Evolutionary conservation across 2,797 vertebrate genomes (phyloP), one percentile per base, ranked within the genome.

Genomic region (Balearica regulorum): DNA sequence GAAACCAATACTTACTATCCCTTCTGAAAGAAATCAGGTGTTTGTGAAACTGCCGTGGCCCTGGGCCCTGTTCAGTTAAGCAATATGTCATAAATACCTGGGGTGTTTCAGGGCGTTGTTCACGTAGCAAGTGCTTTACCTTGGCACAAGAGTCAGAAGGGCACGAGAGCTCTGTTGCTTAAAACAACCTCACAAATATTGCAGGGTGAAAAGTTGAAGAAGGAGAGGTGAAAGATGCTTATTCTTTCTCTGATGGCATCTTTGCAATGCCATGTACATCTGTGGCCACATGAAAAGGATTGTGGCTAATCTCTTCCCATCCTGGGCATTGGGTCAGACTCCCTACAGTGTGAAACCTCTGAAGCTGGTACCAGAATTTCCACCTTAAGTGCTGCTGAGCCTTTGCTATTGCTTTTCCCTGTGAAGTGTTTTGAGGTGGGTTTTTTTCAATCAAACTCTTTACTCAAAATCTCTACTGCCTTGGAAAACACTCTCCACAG

Each of bases 311-410:
- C 5, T 75, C n/a, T 68, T 66, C 20, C n/a, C 16, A n/a, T 46
- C 17, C 18, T 54, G 11, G 5, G 16, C 0, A 0, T 6, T 87
- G 53, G 10, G 28, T 85, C 24, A 58, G 48, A 41, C 16, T 93
- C 16, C 16, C 9, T 12, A 25, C 16, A 16, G 13, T 13, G 9
- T 43, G 18, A 46, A 55, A 19, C 8, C 22, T 78, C 62, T 68
- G 58, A 71, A 69, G 18, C 18, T 28, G 20, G 11, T 43, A 51
- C 13, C 44, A 75, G 19, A 35, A 60, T 57, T 83, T 93, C 64
- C 13, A 22, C 22, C 21, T 43, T 41, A 48, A 80, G 9, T 0
- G 0, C 20, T 87, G 33, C 10, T 10, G 16, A 70, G 20, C 12
- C 19, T 85, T 83, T 85, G 37, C 16, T 83, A 18, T 6, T 72